These are phyloP conservation scores for Pampus argenteus DNA, from an alignment of 2,797 vertebrate species.

Conservation along the genomic window DNA sequence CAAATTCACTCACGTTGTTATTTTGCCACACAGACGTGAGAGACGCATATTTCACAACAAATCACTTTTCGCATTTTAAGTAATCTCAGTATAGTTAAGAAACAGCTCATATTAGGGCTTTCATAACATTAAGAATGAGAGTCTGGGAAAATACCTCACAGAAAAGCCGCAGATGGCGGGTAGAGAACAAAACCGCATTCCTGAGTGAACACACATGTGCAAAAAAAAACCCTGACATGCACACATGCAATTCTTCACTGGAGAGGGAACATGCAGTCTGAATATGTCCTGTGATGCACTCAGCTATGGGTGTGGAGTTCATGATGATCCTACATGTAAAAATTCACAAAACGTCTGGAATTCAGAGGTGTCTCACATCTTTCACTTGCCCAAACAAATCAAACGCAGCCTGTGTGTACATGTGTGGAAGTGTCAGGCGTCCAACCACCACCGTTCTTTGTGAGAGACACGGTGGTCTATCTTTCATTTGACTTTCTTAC, in stretches of 20 bases:
- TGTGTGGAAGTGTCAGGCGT: constrained; percentile 15
- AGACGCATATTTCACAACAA: constrained; percentile 45
- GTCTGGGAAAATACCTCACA: constrained; percentile 75
- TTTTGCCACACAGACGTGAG: constrained; percentile 52
- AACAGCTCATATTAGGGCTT: constrained; percentile 46
- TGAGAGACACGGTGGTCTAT: not conserved
- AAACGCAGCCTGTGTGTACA: constrained; percentile 42
- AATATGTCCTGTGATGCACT: constrained; percentile 71
- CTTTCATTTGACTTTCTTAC: not conserved
- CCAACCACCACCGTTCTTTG: not conserved
- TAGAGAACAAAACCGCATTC: constrained; percentile 78
- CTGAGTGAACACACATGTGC: constrained; percentile 76
- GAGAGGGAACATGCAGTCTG: constrained; percentile 55
- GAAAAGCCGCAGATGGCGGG: constrained; percentile 73
- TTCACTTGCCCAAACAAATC: constrained; percentile 66
- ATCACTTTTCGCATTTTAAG: no score
- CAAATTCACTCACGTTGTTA: constrained; percentile 40
- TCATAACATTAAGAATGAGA: constrained; percentile 53
- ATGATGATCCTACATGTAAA: constrained; percentile 69
- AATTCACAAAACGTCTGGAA: constrained; percentile 78
- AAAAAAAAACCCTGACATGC: constrained; percentile 60
- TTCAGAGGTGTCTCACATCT: constrained; percentile 61
- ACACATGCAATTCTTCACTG: constrained; percentile 52
- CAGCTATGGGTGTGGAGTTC: constrained; percentile 50
- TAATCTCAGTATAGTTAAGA: constrained; percentile 27